phyloP scores from a whole-genome alignment of 2,113 vertebrate species.

The Gallinago jamesoni region DNA sequence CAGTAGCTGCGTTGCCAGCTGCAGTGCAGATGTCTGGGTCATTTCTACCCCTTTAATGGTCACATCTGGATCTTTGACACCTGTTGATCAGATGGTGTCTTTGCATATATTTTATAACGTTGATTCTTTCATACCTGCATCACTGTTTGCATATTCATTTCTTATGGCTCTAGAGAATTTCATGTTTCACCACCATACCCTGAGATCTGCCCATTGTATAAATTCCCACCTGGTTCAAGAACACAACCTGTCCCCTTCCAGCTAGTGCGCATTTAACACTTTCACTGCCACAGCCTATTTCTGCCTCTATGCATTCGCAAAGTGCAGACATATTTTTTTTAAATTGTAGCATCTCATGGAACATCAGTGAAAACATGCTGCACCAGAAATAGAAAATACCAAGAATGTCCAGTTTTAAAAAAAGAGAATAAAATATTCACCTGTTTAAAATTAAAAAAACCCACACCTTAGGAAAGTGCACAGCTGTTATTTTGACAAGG shows the following conservation, averaged over 20 bases:
- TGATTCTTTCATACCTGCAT: not conserved
- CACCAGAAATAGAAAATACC: not conserved
- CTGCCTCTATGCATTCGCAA: not conserved
- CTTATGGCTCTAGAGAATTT: not conserved
- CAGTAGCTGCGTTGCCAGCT: fast-evolving
- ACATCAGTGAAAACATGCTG: not conserved
- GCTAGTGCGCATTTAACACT: not conserved
- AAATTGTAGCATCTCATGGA: not conserved
- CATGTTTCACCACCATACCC: not conserved
- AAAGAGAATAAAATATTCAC: not conserved
- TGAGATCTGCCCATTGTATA: not conserved
- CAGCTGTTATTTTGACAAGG: not conserved
- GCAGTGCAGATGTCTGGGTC: not conserved
- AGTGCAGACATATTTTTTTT: not conserved
- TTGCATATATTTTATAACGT: fast-evolving
- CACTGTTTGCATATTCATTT: not conserved
- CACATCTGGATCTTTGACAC: not conserved
- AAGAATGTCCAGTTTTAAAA: not conserved
- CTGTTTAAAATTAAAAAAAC: not conserved
- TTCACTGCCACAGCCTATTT: not conserved
- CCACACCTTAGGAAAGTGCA: not conserved
- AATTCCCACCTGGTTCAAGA: not conserved
- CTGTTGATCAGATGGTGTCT: not conserved
- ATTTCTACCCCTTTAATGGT: not conserved
- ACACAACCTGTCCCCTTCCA: not conserved